Percentiles rank a stretch among this genome's conserved stretches.
Conservation (phyloP, 1,140 invertebrate genomes). For the Globodera rostochiensis region DNA sequence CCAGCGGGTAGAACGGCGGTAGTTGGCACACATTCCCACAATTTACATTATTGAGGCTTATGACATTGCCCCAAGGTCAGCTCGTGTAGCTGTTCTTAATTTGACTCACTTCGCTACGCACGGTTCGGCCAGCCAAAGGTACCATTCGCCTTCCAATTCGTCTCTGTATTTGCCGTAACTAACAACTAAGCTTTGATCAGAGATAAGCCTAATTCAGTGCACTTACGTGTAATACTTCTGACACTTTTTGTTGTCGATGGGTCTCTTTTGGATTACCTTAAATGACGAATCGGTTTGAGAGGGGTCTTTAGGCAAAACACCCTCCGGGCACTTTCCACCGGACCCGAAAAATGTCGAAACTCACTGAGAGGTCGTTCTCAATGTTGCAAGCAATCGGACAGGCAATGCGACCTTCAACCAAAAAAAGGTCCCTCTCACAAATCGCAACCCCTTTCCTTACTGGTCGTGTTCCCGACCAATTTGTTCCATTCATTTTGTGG, state of each 20-base stretch:
- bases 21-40: background rate
- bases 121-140: conserved; percentile 61
- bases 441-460: background rate
- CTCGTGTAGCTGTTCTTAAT: background rate
- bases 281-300: background rate
- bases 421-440: background rate
- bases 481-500: conserved; percentile 57
- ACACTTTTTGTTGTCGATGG: conserved; percentile 54
- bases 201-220: too few relatives aligned
- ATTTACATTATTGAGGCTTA: too few relatives aligned
- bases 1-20: background rate
- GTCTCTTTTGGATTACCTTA: conserved; percentile 55
- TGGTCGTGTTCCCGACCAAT: conserved; percentile 47
- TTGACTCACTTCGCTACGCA: conserved; percentile 36
- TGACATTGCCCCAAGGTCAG: too few relatives aligned
- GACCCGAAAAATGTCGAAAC: background rate
- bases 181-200: background rate
- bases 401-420: conserved; percentile 42
- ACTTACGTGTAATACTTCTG: conserved; percentile 58
- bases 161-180: conserved; percentile 60
- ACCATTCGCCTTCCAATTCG: conserved; percentile 53
- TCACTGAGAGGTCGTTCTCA: conserved; percentile 56
- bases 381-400: conserved; percentile 58
- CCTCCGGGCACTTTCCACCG: background rate
- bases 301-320: too few relatives aligned